A percentile compares a stretch with the other conserved stretches of the same genome.
phyloP scores from a whole-genome alignment of 2,113 vertebrate genomes.

The Alaudala cheleensis region DNA sequence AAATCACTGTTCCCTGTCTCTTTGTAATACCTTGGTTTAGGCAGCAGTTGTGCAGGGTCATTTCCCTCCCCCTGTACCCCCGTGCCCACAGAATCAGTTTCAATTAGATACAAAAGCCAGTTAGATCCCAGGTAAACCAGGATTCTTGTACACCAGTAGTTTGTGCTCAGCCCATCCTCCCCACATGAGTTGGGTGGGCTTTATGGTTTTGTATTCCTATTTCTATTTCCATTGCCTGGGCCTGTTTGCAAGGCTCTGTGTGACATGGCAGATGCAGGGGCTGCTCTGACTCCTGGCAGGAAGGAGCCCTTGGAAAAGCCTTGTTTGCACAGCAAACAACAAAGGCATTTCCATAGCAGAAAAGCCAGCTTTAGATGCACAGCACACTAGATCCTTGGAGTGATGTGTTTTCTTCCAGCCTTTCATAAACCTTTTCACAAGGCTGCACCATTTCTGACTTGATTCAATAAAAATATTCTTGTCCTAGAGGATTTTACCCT shows the following conservation, averaged over 20 bases:
- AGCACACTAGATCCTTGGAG: neutral
- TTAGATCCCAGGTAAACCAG: neutral
- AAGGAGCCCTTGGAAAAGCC: neutral
- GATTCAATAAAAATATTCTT: neutral
- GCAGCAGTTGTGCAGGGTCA: neutral
- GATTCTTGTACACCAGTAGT: neutral
- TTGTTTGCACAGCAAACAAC: neutral
- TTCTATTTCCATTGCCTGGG: neutral
- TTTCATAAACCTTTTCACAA: neutral
- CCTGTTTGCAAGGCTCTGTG: neutral
- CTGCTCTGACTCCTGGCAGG: neutral
- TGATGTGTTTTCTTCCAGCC: neutral
- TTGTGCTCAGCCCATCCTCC: neutral
- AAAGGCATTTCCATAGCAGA: neutral
- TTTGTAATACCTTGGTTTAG: neutral
- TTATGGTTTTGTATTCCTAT: neutral
- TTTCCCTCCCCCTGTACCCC: neutral
- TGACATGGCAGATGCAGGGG: neutral
- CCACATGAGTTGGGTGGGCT: rapidly evolving
- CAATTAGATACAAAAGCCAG: neutral
- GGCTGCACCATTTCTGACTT: neutral
- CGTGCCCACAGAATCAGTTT: neutral
- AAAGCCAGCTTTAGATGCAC: neutral
- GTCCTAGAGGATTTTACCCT: neutral
- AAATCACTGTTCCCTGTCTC: neutral